These are phyloP conservation scores for Strigamia transsilvanica DNA, from an alignment of 2,888 invertebrate species.

Conservation along the genomic window DNA sequence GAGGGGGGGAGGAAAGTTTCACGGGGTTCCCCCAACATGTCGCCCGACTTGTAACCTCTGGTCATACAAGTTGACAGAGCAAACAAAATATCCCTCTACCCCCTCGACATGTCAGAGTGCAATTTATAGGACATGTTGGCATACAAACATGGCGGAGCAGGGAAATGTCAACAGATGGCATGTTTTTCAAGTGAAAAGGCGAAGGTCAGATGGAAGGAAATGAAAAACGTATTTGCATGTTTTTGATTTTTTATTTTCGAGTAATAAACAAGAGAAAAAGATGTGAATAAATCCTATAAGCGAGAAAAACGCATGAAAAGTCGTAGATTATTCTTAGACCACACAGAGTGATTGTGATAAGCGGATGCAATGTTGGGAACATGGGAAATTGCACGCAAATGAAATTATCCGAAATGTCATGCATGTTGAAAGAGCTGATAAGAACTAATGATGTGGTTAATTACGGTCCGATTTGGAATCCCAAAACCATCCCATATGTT, in stretches of 20 bases:
- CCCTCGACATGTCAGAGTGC: constrained; percentile 27
- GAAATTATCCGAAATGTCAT: neutral
- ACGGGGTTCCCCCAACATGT: constrained; percentile 36
- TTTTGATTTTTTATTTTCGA: neutral
- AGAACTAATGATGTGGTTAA: neutral
- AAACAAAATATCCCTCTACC: constrained; percentile 40
- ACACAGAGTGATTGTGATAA: neutral
- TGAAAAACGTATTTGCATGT: neutral
- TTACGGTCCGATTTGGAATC: neutral
- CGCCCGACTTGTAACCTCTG: constrained; percentile 47
- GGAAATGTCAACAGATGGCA: constrained; percentile 38
- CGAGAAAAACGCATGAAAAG: too few species aligned
- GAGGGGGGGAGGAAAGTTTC: neutral
- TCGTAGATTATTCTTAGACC: too few species aligned
- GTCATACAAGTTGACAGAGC: constrained; percentile 49
- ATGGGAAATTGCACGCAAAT: neutral
- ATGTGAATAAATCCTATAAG: too few species aligned
- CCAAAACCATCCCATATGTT: too few species aligned
- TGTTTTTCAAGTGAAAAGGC: constrained; percentile 10
- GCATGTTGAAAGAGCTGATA: neutral
- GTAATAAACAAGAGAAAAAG: too few species aligned
- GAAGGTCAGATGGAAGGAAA: constrained; percentile 1
- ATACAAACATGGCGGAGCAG: constrained; percentile 33
- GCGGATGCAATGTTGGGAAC: neutral
- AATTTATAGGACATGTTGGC: constrained; percentile 49